These are phyloP conservation scores for Amblyopsis hoosieri DNA, from an alignment of 2,797 vertebrate species.

Conservation along the genomic window DNA sequence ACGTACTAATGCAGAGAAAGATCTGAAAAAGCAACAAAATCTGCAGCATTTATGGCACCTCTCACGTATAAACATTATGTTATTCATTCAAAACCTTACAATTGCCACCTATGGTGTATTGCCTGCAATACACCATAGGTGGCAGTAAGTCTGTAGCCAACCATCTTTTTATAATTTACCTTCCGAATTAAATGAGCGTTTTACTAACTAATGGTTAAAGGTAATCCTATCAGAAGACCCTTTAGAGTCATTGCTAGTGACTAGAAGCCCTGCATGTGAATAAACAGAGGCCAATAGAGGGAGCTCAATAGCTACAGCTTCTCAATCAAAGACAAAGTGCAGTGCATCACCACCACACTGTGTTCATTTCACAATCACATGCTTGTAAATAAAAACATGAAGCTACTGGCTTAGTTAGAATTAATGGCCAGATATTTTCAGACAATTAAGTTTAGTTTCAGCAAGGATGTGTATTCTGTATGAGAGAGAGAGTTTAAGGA, in stretches of 20 bases:
- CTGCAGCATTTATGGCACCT: too few species aligned
- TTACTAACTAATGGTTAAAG: neutral
- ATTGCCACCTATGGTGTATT: neutral
- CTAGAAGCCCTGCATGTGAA: conserved; percentile 34
- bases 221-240: neutral
- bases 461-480: too few species aligned
- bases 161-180: neutral
- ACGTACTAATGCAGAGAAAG: too few species aligned
- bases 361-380: conserved; percentile 34
- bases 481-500: too few species aligned
- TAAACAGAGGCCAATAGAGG: conserved; percentile 71
- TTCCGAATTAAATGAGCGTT: neutral
- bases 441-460: neutral
- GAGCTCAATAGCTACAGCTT: conserved; percentile 71
- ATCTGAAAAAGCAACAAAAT: too few species aligned
- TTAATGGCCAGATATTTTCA: neutral
- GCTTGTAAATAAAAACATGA: neutral
- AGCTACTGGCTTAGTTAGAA: neutral
- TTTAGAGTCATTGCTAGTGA: conserved; percentile 17
- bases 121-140: neutral
- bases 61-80: too few species aligned
- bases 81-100: too few species aligned
- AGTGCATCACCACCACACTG: neutral
- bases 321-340: conserved; percentile 22
- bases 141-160: neutral